These are phyloP conservation scores for Limnodromus scolopaceus DNA, from an alignment of 2,797 vertebrate genomes.

Conservation along the genomic window DNA sequence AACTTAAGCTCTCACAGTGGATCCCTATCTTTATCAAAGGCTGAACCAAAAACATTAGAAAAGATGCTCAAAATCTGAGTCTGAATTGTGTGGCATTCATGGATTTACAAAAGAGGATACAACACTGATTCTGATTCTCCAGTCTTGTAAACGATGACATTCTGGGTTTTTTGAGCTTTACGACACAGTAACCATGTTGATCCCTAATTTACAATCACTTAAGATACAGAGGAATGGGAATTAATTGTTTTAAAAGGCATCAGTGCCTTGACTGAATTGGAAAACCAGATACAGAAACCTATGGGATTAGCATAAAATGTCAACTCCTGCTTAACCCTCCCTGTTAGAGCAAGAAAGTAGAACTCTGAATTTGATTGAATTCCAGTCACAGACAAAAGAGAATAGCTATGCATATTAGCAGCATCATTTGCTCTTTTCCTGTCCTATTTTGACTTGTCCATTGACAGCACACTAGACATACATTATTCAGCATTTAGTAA, in stretches of 20 bases:
- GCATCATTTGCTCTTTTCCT: background rate
- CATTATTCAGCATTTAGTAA: background rate
- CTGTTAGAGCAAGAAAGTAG: background rate
- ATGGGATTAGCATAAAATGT: background rate
- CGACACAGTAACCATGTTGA: background rate
- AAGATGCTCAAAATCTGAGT: background rate
- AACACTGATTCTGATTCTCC: background rate
- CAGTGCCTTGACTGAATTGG: background rate
- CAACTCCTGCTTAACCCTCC: background rate
- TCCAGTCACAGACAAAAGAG: background rate
- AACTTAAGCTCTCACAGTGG: background rate
- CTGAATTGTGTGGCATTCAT: background rate
- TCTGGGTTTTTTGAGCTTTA: background rate
- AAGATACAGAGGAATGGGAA: background rate
- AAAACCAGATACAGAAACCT: background rate
- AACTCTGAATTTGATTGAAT: background rate
- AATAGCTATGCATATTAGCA: background rate
- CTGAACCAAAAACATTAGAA: background rate
- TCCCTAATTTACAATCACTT: background rate
- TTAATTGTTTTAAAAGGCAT: background rate
- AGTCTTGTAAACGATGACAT: background rate
- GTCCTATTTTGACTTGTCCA: background rate
- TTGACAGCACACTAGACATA: background rate
- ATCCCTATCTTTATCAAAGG: background rate
- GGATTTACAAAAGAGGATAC: background rate